Conservation (phyloP, 2,113 vertebrate species). For the Clarias magur region DNA sequence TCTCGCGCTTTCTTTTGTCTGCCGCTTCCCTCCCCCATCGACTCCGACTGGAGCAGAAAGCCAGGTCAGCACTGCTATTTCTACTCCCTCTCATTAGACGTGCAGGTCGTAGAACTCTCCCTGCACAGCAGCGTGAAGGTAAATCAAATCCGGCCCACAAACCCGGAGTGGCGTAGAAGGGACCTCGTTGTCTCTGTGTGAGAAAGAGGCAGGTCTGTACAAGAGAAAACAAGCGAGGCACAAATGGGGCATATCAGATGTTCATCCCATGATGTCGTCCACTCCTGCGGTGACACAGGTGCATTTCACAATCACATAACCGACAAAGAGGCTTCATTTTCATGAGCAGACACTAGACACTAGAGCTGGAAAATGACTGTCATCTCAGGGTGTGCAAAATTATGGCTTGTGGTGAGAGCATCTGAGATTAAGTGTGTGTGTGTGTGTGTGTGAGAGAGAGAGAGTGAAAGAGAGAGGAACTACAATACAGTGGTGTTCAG, state of each 20-base stretch:
- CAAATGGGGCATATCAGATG: constrained; percentile 18
- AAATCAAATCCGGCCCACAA: constrained; percentile 13
- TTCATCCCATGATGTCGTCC: neutral
- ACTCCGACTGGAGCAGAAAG: constrained; percentile 61
- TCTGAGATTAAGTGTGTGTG: neutral
- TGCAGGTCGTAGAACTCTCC: constrained; percentile 1
- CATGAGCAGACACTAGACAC: constrained; percentile 17
- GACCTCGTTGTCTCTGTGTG: neutral
- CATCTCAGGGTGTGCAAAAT: constrained; percentile 22
- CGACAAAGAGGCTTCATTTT: constrained; percentile 24
- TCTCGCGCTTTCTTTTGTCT: constrained; percentile 39
- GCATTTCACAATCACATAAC: constrained; percentile 33
- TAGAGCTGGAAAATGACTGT: constrained; percentile 12
- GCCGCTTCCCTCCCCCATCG: constrained; percentile 54
- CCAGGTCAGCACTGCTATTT: constrained; percentile 48
- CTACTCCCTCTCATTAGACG: constrained; percentile 42
- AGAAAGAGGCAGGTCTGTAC: neutral
- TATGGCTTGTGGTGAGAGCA: constrained; percentile 12
- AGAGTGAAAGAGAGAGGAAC: neutral
- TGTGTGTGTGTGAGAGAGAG: neutral
- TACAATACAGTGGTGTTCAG: neutral
- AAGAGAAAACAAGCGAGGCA: neutral
- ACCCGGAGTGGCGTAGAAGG: neutral
- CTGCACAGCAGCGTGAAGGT: neutral
- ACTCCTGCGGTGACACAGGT: constrained; percentile 33